phyloP scores from a whole-genome alignment of 1,140 invertebrate genomes.

The Stegodyphus dumicola region DNA sequence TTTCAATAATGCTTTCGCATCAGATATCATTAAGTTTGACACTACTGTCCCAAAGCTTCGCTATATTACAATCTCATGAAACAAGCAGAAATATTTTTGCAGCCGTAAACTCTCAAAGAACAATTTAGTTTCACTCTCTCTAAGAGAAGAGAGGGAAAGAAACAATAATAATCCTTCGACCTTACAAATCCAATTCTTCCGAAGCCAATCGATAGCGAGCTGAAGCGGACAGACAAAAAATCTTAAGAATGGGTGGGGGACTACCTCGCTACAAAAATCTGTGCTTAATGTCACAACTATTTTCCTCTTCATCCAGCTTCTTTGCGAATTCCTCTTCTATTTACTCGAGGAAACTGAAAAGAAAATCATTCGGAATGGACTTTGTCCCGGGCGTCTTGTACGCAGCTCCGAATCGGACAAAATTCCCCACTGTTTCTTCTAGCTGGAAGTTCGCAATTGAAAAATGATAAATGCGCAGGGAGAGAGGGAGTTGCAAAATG shows the following conservation, averaged over 20 bases:
- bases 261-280: neutral
- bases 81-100: too few relatives aligned
- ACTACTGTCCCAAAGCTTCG: too few relatives aligned
- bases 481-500: too few relatives aligned
- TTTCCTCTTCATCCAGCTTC: neutral
- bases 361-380: neutral
- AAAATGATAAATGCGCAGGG: too few relatives aligned
- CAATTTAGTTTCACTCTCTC: neutral
- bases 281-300: constrained; percentile 1
- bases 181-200: neutral
- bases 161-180: neutral
- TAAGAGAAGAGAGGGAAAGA: neutral
- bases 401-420: too few relatives aligned
- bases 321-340: neutral
- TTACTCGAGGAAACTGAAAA: neutral
- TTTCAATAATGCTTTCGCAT: too few relatives aligned
- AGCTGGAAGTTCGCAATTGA: too few relatives aligned
- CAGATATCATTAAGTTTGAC: too few relatives aligned
- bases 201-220: neutral
- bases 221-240: neutral
- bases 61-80: too few relatives aligned
- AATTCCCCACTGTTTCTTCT: too few relatives aligned
- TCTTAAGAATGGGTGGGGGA: neutral
- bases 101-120: neutral
- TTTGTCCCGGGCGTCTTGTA: neutral